A percentile compares a stretch with the other conserved stretches of the same genome.
phyloP scores from a whole-genome alignment of 2,113 vertebrate genomes.

The Syngnathus typhle region DNA sequence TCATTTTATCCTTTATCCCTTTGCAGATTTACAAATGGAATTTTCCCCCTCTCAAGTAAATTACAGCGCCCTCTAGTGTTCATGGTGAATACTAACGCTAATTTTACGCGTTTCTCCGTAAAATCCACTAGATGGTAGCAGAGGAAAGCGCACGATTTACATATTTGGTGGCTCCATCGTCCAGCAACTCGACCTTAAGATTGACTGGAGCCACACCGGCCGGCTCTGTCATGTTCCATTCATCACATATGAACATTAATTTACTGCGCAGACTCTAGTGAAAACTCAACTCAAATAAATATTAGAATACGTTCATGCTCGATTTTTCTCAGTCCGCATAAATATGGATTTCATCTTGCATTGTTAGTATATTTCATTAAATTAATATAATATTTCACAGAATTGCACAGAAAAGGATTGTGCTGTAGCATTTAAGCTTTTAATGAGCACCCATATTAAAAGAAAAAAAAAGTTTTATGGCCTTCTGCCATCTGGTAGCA shows the following conservation, averaged over 20 bases:
- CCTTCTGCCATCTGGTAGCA: no score
- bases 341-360: background rate
- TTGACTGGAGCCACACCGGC: conserved; percentile 1
- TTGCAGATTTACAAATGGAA: background rate
- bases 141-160: conserved; percentile 33
- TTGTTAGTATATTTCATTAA: background rate
- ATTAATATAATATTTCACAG: no score
- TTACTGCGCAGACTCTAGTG: background rate
- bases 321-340: background rate
- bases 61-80: background rate
- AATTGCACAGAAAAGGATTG: no score
- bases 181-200: background rate
- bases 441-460: no score
- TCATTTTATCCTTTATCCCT: background rate
- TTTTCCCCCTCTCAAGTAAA: no score
- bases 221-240: conserved; percentile 10
- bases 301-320: background rate
- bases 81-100: background rate
- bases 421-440: no score
- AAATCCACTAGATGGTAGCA: conserved; percentile 25
- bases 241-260: conserved; percentile 25
- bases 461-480: no score
- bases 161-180: background rate
- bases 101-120: background rate
- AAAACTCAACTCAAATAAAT: background rate